Percentiles rank a stretch among this genome's conserved stretches.
Conservation (phyloP, 2,797 vertebrate species). For the Parauchenoglanis ngamensis region DNA sequence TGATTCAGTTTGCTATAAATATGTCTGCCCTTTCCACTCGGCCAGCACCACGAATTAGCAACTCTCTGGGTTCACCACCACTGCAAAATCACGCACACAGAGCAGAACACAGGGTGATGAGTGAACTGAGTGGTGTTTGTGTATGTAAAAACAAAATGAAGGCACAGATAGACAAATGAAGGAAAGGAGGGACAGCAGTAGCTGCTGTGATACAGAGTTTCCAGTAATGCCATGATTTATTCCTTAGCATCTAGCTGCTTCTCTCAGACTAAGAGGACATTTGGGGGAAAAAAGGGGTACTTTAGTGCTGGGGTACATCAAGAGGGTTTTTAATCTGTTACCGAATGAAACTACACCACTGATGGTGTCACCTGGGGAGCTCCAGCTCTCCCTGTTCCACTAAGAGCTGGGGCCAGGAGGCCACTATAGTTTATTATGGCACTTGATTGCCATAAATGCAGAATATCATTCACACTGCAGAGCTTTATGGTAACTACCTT, state of each 20-base stretch:
- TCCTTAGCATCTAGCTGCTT: constrained; percentile 32
- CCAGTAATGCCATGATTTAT: constrained; percentile 46
- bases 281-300: not conserved
- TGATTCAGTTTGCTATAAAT: constrained; percentile 90
- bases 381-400: constrained; percentile 36
- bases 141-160: not conserved
- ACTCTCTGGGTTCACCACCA: constrained; percentile 72
- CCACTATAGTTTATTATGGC: constrained; percentile 29
- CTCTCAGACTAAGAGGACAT: constrained; percentile 34
- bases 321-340: constrained; percentile 53
- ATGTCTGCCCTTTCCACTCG: constrained; percentile 88
- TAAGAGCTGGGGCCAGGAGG: constrained; percentile 43
- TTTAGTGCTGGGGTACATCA: constrained; percentile 14
- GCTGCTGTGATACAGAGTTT: constrained; percentile 37
- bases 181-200: not conserved
- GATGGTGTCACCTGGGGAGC: constrained; percentile 43
- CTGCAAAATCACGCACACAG: constrained; percentile 43
- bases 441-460: not conserved
- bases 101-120: constrained; percentile 64
- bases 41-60: constrained; percentile 83
- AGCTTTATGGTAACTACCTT: not conserved
- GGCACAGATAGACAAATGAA: not conserved
- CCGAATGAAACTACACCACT: constrained; percentile 51
- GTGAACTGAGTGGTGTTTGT: constrained; percentile 57
- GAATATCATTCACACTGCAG: not conserved